A percentile compares a stretch with the other conserved stretches of the same genome.
These are phyloP conservation scores for Caenorhabditis becei DNA, from an alignment of 2,888 invertebrate species.

Conservation along the genomic window DNA sequence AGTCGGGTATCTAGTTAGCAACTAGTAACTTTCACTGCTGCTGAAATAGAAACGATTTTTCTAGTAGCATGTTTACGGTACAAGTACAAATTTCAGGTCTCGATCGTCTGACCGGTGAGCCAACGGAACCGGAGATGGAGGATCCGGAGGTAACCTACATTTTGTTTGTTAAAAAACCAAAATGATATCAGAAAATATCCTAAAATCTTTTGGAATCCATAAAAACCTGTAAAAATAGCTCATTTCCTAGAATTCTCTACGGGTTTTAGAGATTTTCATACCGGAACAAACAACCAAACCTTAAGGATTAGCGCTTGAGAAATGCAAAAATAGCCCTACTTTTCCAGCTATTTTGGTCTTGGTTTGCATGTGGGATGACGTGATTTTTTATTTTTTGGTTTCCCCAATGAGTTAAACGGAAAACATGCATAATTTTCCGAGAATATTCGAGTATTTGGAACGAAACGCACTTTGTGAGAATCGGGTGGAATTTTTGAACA, in stretches of 20 bases:
- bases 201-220: no score
- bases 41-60: background rate
- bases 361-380: slow-evolving; percentile 1
- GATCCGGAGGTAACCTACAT: slow-evolving; percentile 56
- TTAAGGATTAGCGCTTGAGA: background rate
- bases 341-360: background rate
- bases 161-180: background rate
- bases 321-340: background rate
- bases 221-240: no score
- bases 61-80: no score
- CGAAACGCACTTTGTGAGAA: background rate
- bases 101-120: slow-evolving; percentile 56
- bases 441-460: background rate
- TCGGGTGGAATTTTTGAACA: no score
- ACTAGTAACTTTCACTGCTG: background rate
- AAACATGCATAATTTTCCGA: slow-evolving; percentile 14
- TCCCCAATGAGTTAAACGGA: background rate
- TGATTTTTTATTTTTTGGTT: background rate
- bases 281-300: background rate
- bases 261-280: background rate
- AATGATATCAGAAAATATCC: no score
- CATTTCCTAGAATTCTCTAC: background rate
- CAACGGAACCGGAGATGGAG: slow-evolving; percentile 53
- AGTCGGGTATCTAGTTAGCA: background rate
- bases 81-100: no score